phyloP scores from a whole-genome alignment of 2,888 invertebrate genomes.

The Acleris emargana region DNA sequence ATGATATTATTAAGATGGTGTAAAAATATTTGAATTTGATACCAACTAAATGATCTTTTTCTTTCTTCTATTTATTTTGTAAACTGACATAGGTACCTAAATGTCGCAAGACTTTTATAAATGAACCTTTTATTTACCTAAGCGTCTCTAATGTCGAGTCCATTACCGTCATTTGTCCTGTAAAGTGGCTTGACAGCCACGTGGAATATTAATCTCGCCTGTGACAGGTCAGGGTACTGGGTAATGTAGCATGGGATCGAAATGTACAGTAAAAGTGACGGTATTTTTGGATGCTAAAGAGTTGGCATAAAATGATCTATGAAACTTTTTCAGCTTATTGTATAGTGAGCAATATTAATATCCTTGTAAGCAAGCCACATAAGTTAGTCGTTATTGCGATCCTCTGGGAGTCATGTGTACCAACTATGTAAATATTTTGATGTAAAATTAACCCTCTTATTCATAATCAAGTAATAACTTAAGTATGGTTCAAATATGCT shows the following conservation, averaged over 20 bases:
- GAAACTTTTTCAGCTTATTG: no score
- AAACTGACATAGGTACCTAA: background rate
- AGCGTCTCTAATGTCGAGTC: constrained; percentile 25
- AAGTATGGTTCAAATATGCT: no score
- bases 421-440: no score
- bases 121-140: constrained; percentile 32
- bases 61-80: background rate
- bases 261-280: constrained; percentile 25
- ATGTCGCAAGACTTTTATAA: constrained; percentile 22
- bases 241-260: constrained; percentile 31
- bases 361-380: no score
- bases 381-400: no score
- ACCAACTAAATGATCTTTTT: background rate
- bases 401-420: no score
- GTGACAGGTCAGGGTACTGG: constrained; percentile 27
- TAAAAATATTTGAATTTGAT: background rate
- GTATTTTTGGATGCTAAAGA: constrained; percentile 18
- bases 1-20: no score
- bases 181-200: constrained; percentile 24
- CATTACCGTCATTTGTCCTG: constrained; percentile 33
- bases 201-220: constrained; percentile 28
- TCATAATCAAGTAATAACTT: no score
- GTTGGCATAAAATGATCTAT: constrained; percentile 9
- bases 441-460: no score
- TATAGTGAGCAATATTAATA: no score